phyloP scores from a whole-genome alignment of 2,113 vertebrate species.

The Epinephelus fuscoguttatus region DNA sequence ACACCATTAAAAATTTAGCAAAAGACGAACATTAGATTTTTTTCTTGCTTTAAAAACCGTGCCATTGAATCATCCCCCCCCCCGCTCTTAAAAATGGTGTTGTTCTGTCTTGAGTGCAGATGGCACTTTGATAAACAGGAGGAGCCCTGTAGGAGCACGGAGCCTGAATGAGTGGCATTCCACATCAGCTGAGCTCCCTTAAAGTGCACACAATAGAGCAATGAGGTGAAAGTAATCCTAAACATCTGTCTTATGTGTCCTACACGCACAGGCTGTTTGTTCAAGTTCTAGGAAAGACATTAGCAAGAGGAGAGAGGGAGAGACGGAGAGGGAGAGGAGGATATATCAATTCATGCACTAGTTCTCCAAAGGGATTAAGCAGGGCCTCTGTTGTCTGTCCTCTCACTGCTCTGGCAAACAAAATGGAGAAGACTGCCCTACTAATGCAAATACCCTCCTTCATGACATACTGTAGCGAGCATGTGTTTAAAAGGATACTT shows the following conservation, averaged over 20 bases:
- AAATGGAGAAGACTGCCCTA: conserved; percentile 68
- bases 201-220: conserved; percentile 83
- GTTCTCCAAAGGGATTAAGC: conserved; percentile 77
- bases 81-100: conserved; percentile 35
- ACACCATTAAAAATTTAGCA: neutral
- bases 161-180: conserved; percentile 78
- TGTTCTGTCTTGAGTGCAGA: conserved; percentile 72
- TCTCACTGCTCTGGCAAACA: conserved; percentile 67
- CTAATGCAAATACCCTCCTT: conserved; percentile 63
- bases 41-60: too few relatives aligned
- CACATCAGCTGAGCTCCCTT: conserved; percentile 83
- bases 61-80: neutral
- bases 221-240: conserved; percentile 85
- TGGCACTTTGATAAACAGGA: conserved; percentile 78
- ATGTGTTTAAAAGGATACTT: conserved; percentile 19
- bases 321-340: conserved; percentile 45
- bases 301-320: conserved; percentile 56
- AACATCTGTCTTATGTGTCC: conserved; percentile 84
- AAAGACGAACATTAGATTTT: neutral
- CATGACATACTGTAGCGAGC: conserved; percentile 25
- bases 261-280: conserved; percentile 82
- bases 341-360: conserved; percentile 81
- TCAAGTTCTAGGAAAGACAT: conserved; percentile 82
- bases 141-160: conserved; percentile 71
- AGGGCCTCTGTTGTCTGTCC: conserved; percentile 64